phyloP scores from a whole-genome alignment of 2,113 vertebrate genomes.

The Brevimyrus niger region DNA sequence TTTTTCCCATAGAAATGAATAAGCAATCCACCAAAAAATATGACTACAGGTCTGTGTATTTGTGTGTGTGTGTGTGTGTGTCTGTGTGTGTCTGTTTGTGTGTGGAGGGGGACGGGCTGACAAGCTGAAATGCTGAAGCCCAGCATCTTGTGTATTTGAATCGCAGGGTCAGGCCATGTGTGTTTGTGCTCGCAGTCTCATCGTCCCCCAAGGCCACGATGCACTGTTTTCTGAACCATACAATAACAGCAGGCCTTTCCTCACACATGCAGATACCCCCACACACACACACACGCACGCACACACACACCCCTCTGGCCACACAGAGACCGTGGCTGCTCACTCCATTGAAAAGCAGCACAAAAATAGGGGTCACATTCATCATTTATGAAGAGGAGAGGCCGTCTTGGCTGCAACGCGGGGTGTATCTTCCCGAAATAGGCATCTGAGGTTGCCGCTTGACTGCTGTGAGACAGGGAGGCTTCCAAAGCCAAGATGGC shows the following conservation, averaged over 20 bases:
- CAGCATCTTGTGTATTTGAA: not conserved
- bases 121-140: not conserved
- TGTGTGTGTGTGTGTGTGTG: not conserved
- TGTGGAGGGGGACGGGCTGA: not conserved
- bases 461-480: not conserved
- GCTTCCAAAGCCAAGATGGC: not conserved
- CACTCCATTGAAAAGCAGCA: slow-evolving; percentile 24
- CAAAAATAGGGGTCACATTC: slow-evolving; percentile 35
- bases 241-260: slow-evolving; percentile 21
- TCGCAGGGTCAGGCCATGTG: not conserved
- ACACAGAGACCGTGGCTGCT: slow-evolving; percentile 34
- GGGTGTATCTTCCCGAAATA: slow-evolving; percentile 21
- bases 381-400: slow-evolving; percentile 22
- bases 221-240: slow-evolving; percentile 27
- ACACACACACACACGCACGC: not conserved
- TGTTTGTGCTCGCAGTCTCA: not conserved
- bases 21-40: too few relatives aligned
- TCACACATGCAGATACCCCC: not conserved
- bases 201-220: slow-evolving; percentile 7
- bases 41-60: not conserved
- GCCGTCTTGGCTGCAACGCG: not conserved
- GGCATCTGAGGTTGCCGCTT: slow-evolving; percentile 19
- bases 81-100: not conserved
- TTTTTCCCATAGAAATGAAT: too few relatives aligned
- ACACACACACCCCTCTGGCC: too few relatives aligned